Evolutionary conservation across 2,113 vertebrate species (phyloP).

Genomic region (Spea bombifrons): DNA sequence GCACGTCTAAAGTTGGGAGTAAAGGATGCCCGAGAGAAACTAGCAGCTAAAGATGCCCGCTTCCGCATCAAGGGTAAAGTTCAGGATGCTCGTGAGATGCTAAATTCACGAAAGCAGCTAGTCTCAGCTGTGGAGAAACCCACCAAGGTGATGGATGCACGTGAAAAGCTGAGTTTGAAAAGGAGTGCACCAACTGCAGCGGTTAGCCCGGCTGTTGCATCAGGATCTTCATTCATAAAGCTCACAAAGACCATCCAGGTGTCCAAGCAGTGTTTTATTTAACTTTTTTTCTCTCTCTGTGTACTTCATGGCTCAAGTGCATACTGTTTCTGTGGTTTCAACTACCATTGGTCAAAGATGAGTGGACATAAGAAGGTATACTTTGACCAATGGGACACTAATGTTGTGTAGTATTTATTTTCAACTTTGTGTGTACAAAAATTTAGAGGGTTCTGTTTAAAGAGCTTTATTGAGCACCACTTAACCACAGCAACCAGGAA

Average conservation of each 20-base stretch:
- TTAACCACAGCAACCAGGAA: too few species aligned
- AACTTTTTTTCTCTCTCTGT: too few species aligned
- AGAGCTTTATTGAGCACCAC: too few species aligned
- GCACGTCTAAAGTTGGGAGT: slow-evolving; percentile 82
- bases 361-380: too few species aligned
- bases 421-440: too few species aligned
- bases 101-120: slow-evolving; percentile 88
- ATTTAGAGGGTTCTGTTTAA: too few species aligned
- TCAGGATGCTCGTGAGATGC: slow-evolving; percentile 90
- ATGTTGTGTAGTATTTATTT: too few species aligned
- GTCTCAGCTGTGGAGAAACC: slow-evolving; percentile 47
- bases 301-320: too few species aligned
- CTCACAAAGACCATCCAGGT: slow-evolving; percentile 98
- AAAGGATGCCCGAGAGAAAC: slow-evolving; percentile 90
- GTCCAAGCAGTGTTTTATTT: slow-evolving; percentile 7
- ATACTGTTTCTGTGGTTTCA: too few species aligned
- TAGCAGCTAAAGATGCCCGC: slow-evolving; percentile 87
- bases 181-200: slow-evolving; percentile 71
- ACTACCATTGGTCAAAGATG: too few species aligned
- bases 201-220: slow-evolving; percentile 58
- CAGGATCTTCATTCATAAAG: slow-evolving; percentile 73
- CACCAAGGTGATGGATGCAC: slow-evolving; percentile 82
- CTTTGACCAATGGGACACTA: too few species aligned
- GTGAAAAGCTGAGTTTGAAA: slow-evolving; percentile 89
- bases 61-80: slow-evolving; percentile 87